Base-by-base conservation (phyloP, 2,888 invertebrate genomes). In the Lithophane semibrunnea region DNA sequence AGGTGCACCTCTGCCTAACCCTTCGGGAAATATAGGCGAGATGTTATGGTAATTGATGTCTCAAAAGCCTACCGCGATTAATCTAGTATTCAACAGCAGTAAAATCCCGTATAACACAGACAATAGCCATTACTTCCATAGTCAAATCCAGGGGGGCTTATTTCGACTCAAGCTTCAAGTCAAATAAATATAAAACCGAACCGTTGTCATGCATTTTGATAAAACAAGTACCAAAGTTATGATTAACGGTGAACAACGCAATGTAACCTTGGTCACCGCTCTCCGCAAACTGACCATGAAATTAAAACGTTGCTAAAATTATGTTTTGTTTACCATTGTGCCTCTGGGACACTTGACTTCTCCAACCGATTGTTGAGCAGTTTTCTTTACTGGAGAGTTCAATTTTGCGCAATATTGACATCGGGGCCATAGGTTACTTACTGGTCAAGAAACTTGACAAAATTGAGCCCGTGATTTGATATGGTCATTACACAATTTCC, bases 221-320 rank as follows among this genome's bases (percentile, higher is more conserved):
- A 80, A 74, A 75, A 60, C 58, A 64, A 76, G 54, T 76, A 74
- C 73, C 44, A 63, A 49, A 75, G 68, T 88, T 81, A 86, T 87
- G 89, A 88, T 86, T 72, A 84, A 75, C 80, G 67, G 75, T 80
- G 58, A 63, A 80, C 69, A 76, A 80, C 83, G 85, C 82, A 79
- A 75, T 9, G n/a, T 69, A 84, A 83, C 88, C 88, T 89, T 89
- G 87, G 69, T 37, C 63, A 60, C 68, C 83, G 70, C 85, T 81
- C 83, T 79, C 83, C 72, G 75, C 77, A 83, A 89, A 80, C 81
- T 83, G 88, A 79, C 89, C 88, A 82, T 88, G 88, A 88, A 88
- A 88, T 85, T 80, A 77, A 86, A 84, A 71, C 66, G 80, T 75
- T 82, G 85, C 76, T 68, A 71, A 82, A 82, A 82, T 78, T 64